phyloP scores from a whole-genome alignment of 2,888 invertebrate genomes.

The Strigamia maritima region DNA sequence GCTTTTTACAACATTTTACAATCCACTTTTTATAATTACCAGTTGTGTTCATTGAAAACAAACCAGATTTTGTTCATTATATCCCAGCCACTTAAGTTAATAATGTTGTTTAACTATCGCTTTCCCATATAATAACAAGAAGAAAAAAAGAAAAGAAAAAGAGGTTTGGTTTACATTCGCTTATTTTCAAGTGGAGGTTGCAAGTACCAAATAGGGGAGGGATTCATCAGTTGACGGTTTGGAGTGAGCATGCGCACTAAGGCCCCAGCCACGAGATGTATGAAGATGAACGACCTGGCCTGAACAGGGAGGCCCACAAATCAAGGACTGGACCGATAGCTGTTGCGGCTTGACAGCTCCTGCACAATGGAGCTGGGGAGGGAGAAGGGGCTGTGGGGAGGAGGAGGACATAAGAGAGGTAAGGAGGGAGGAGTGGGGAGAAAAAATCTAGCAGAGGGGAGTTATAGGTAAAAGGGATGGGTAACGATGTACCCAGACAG shows the following conservation, averaged over 20 bases:
- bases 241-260: slow-evolving; percentile 25
- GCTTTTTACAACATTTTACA: not conserved
- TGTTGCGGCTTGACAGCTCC: slow-evolving; percentile 17
- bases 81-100: not conserved
- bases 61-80: no score
- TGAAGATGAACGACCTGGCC: slow-evolving; percentile 34
- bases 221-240: slow-evolving; percentile 8
- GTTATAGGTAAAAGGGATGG: slow-evolving; percentile 22
- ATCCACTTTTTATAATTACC: not conserved
- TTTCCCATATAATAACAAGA: not conserved
- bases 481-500: slow-evolving; percentile 33
- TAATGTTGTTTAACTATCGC: not conserved
- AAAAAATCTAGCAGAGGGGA: not conserved
- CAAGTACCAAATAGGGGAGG: not conserved
- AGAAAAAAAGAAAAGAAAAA: not conserved
- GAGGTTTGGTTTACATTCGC: not conserved
- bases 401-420: not conserved
- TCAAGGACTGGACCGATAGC: slow-evolving; percentile 23
- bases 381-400: not conserved
- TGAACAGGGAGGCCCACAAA: slow-evolving; percentile 27
- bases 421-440: not conserved
- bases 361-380: slow-evolving; percentile 14
- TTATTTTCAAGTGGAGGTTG: not conserved
- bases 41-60: no score
- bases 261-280: slow-evolving; percentile 29